A percentile compares a stretch with the other conserved stretches of the same genome.
phyloP scores from a whole-genome alignment of 2,888 invertebrate species.

The Cyaniris semiargus region DNA sequence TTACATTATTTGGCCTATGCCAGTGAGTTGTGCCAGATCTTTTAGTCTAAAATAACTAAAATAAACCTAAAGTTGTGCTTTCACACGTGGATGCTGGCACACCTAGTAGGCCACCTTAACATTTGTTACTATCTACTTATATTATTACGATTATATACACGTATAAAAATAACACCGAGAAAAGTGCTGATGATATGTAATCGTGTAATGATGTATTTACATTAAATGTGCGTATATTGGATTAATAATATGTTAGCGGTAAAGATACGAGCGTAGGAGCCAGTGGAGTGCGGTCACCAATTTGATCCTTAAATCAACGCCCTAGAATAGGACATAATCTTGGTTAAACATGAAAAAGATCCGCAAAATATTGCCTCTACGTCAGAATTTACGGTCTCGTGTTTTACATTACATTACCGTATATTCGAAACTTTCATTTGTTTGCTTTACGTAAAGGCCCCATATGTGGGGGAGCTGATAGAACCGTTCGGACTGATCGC shows the following conservation, averaged over 20 bases:
- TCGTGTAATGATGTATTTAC: conserved; percentile 52
- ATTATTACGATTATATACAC: conserved; percentile 49
- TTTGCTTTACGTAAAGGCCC: too few species aligned
- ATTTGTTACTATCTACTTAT: conserved; percentile 48
- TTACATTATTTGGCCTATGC: conserved; percentile 18
- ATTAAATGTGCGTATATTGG: conserved; percentile 27
- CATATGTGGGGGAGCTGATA: too few species aligned
- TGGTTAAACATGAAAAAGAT: too few species aligned
- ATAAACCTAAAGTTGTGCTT: conserved; percentile 12
- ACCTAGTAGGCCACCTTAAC: conserved; percentile 8
- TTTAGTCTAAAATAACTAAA: conserved; percentile 1
- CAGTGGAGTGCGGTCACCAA: background rate
- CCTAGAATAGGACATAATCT: too few species aligned
- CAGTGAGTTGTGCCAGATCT: conserved; percentile 23
- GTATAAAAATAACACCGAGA: conserved; percentile 68
- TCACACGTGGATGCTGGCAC: background rate
- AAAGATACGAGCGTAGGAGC: background rate
- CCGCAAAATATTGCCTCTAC: too few species aligned
- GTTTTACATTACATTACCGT: too few species aligned
- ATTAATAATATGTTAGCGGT: conserved; percentile 11
- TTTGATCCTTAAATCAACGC: too few species aligned
- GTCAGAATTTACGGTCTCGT: too few species aligned
- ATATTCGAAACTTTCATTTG: too few species aligned
- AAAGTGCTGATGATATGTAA: conserved; percentile 78
- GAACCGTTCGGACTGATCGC: too few species aligned